phyloP scores from a whole-genome alignment of 2,797 vertebrate genomes.

The Coracias cyanogaster region DNA sequence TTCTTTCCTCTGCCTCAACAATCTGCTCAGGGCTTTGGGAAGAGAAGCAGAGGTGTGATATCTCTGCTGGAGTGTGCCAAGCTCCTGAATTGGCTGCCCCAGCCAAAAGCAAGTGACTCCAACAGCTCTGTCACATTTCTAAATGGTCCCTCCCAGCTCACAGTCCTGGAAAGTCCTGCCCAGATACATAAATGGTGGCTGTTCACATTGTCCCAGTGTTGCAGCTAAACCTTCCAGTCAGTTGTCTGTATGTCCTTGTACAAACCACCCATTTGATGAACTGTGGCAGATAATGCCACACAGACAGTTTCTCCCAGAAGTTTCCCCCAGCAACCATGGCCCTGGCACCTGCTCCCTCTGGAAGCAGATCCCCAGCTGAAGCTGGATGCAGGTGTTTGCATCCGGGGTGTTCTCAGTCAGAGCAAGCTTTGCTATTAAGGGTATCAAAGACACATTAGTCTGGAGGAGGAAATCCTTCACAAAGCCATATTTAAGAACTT shows the following conservation, averaged over 20 bases:
- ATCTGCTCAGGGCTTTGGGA: neutral
- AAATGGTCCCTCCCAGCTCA: neutral
- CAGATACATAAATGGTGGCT: neutral
- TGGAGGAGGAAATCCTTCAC: slow-evolving; percentile 18
- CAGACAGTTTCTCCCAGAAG: neutral
- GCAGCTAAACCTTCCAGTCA: neutral
- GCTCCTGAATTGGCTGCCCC: neutral
- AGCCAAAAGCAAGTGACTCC: neutral
- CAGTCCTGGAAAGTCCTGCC: neutral
- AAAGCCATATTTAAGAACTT: slow-evolving; percentile 10
- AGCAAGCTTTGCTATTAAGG: neutral
- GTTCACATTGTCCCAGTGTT: neutral
- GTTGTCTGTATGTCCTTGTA: neutral
- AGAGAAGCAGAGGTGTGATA: neutral
- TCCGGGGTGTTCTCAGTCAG: neutral
- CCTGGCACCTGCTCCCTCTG: neutral
- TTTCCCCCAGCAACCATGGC: neutral
- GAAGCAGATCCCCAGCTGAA: neutral
- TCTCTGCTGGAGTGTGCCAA: rapidly evolving
- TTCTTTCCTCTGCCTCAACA: neutral
- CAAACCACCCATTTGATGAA: neutral
- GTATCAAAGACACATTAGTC: neutral
- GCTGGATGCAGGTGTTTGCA: neutral
- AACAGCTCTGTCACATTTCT: neutral
- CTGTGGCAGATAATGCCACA: neutral